A percentile compares a stretch with the other conserved stretches of the same genome.
Conservation (phyloP, 2,888 invertebrate genomes). For the Tolmerus cingulatus region DNA sequence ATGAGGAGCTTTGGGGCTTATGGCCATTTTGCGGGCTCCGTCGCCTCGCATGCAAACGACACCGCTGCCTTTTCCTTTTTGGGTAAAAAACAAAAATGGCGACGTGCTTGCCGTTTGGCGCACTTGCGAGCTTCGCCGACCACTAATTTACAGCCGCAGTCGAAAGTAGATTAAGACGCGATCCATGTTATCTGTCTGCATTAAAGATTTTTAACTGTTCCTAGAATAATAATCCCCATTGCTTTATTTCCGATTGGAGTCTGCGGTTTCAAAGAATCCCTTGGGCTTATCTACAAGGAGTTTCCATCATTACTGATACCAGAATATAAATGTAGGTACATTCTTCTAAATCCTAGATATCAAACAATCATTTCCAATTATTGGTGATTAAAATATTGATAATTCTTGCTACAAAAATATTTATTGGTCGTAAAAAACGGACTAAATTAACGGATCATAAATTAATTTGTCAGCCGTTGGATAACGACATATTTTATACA, state of each 20-base stretch:
- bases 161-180: background rate
- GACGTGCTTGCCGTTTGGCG: background rate
- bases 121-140: background rate
- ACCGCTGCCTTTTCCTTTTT: background rate
- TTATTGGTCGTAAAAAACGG: background rate
- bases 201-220: background rate
- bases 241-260: background rate
- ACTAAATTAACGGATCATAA: background rate
- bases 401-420: too few relatives aligned
- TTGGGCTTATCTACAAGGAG: background rate
- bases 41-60: background rate
- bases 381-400: background rate
- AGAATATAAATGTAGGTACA: background rate
- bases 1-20: background rate
- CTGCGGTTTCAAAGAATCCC: background rate
- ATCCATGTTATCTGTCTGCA: background rate
- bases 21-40: background rate
- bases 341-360: too few relatives aligned
- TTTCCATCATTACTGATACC: background rate
- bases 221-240: background rate
- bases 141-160: background rate
- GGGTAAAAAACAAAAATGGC: slow-evolving; percentile 40
- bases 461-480: background rate
- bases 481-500: too few relatives aligned
- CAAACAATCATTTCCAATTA: background rate